Evolutionary conservation across 2,797 vertebrate genomes (phyloP).

Genomic region (Pangasius larnaudii): DNA sequence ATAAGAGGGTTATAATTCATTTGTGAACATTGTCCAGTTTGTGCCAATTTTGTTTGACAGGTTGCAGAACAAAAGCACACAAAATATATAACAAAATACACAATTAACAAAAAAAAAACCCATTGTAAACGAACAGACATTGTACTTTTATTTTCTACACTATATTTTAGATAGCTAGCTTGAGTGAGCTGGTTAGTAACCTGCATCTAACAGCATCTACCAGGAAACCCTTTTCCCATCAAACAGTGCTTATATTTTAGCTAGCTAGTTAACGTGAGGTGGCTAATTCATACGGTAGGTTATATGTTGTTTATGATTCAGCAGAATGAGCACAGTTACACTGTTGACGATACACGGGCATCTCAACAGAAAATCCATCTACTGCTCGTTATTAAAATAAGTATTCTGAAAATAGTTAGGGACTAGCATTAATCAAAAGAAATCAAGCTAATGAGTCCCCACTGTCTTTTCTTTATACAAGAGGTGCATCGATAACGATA

Average conservation of each 20-base stretch:
- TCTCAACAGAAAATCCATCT: not conserved
- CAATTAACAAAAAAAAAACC: not conserved
- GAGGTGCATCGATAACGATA: not conserved
- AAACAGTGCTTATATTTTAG: not conserved
- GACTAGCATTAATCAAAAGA: not conserved
- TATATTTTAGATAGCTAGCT: not conserved
- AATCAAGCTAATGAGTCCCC: not conserved
- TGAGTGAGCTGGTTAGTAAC: not conserved
- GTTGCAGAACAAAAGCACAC: too few species aligned
- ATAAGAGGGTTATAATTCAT: not conserved
- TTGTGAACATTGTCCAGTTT: not conserved
- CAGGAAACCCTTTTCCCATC: not conserved
- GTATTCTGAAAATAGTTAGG: not conserved
- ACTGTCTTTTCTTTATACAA: not conserved
- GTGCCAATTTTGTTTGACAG: not conserved
- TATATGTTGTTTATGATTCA: not conserved
- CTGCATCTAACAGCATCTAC: not conserved
- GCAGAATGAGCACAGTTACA: not conserved
- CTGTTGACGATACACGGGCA: not conserved
- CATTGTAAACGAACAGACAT: not conserved
- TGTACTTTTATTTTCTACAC: not conserved
- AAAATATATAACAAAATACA: not conserved
- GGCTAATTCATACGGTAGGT: not conserved
- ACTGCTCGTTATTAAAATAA: not conserved
- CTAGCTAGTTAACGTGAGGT: not conserved